Conservation (phyloP, 2,797 vertebrate genomes). For the Fringilla coelebs region DNA sequence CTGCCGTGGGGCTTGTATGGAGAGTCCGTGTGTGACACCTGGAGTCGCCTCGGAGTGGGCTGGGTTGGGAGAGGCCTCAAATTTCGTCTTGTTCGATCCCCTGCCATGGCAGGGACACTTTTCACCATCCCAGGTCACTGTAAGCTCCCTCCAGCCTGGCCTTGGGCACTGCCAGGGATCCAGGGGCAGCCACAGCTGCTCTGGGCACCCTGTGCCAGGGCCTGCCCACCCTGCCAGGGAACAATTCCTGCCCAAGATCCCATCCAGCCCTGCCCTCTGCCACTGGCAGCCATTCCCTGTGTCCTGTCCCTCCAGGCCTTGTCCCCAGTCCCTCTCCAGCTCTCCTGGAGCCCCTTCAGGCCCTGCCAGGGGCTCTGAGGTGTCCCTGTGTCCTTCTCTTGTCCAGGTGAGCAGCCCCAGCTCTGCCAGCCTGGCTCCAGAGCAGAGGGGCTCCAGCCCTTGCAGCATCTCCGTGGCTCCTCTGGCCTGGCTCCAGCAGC, state of each 20-base stretch:
- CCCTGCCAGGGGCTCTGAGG: fast-evolving
- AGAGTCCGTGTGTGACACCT: neutral
- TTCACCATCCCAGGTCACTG: fast-evolving
- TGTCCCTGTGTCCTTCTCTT: neutral
- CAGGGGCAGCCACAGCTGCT: too few species aligned
- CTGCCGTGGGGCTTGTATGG: neutral
- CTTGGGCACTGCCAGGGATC: neutral
- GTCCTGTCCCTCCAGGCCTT: too few species aligned
- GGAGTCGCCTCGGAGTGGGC: neutral
- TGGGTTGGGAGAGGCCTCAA: neutral
- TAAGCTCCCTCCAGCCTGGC: neutral
- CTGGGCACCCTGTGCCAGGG: too few species aligned
- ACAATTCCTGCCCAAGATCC: too few species aligned
- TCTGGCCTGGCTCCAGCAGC: too few species aligned
- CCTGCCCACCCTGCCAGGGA: too few species aligned
- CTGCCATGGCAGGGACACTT: neutral
- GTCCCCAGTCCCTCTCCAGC: too few species aligned
- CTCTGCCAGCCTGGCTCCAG: neutral
- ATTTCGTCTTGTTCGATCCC: too few species aligned
- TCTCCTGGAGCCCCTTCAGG: neutral
- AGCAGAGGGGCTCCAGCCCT: too few species aligned
- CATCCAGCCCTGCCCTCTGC: too few species aligned
- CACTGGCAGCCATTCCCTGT: too few species aligned
- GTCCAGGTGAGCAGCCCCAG: neutral
- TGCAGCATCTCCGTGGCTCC: too few species aligned